A percentile compares a stretch with the other conserved stretches of the same genome.
These are phyloP conservation scores for Drosophila kohkoa DNA, from an alignment of 1,140 invertebrate genomes.

Conservation along the genomic window DNA sequence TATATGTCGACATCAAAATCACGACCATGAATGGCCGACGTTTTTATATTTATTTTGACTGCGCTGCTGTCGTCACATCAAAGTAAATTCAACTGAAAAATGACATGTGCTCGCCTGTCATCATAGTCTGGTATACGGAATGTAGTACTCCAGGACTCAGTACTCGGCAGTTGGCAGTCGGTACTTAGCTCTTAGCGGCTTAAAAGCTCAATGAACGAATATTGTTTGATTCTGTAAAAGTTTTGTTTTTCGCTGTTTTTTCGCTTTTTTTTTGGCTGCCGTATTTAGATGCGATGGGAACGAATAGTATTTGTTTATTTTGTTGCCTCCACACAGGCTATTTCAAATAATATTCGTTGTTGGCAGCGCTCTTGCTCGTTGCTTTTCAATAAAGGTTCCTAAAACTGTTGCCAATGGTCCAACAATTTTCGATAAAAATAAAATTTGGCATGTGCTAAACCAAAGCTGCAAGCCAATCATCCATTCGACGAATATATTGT, in stretches of 20 bases:
- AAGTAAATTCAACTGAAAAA: constrained; percentile 55
- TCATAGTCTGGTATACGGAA: not conserved
- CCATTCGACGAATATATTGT: constrained; percentile 2
- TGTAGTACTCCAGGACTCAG: not conserved
- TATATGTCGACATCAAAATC: constrained; percentile 41
- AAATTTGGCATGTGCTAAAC: constrained; percentile 43
- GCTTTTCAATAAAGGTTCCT: constrained; percentile 49
- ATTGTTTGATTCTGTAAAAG: constrained; percentile 70
- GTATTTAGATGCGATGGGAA: constrained; percentile 61
- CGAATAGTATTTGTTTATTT: constrained; percentile 26
- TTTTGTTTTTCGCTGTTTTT: constrained; percentile 27
- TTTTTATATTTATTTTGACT: constrained; percentile 60
- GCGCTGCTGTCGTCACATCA: constrained; percentile 48
- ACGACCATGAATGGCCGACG: constrained; percentile 28
- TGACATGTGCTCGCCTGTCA: constrained; percentile 56
- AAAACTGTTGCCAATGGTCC: constrained; percentile 50
- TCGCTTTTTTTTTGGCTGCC: constrained; percentile 44
- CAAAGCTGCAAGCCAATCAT: constrained; percentile 39
- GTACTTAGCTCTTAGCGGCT: constrained; percentile 55
- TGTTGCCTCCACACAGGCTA: constrained; percentile 39
- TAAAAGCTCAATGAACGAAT: constrained; percentile 75
- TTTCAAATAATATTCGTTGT: constrained; percentile 68
- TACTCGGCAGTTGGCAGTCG: not conserved
- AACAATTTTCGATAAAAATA: constrained; percentile 49
- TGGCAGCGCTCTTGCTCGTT: constrained; percentile 50